Percentiles rank a stretch among this genome's conserved stretches.
phyloP scores from a whole-genome alignment of 1,140 invertebrate genomes.

The Cataglyphis hispanica region DNA sequence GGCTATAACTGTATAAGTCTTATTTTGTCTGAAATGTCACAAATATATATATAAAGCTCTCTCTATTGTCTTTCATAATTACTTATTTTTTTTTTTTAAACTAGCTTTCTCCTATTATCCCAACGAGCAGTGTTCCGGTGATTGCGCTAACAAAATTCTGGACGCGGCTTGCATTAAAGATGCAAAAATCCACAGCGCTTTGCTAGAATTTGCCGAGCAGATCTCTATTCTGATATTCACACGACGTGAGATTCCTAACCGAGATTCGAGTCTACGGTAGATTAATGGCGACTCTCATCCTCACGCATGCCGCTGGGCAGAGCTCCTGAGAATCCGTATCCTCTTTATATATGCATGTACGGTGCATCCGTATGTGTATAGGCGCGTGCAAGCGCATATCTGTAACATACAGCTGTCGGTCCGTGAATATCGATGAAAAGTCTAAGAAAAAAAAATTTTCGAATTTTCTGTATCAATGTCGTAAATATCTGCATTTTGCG shows the following conservation, averaged over 20 bases:
- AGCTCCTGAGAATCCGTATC: constrained; percentile 27
- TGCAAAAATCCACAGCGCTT: constrained; percentile 48
- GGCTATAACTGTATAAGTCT: not conserved
- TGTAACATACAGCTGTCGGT: not conserved
- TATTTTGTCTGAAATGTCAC: not conserved
- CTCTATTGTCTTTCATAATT: not conserved
- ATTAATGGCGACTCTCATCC: constrained; percentile 66
- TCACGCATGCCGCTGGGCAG: constrained; percentile 48
- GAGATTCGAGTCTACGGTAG: constrained; percentile 62
- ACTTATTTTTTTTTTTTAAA: constrained; percentile 13
- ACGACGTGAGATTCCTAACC: constrained; percentile 63
- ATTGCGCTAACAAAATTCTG: constrained; percentile 32
- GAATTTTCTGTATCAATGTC: constrained; percentile 51
- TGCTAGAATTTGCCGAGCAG: constrained; percentile 39
- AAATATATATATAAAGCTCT: not conserved
- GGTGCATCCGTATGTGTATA: not conserved
- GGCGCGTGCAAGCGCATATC: constrained; percentile 2
- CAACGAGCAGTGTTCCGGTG: constrained; percentile 8
- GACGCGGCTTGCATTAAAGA: constrained; percentile 47
- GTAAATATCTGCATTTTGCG: constrained; percentile 53
- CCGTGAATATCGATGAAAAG: constrained; percentile 18
- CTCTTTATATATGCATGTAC: constrained; percentile 3
- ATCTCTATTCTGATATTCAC: constrained; percentile 41
- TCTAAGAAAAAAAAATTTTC: constrained; percentile 6
- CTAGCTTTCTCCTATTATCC: constrained; percentile 13